Evolutionary conservation across 2,113 vertebrate genomes (phyloP), one percentile per base, ranked within the genome.

Genomic region (Salvelinus fontinalis): DNA sequence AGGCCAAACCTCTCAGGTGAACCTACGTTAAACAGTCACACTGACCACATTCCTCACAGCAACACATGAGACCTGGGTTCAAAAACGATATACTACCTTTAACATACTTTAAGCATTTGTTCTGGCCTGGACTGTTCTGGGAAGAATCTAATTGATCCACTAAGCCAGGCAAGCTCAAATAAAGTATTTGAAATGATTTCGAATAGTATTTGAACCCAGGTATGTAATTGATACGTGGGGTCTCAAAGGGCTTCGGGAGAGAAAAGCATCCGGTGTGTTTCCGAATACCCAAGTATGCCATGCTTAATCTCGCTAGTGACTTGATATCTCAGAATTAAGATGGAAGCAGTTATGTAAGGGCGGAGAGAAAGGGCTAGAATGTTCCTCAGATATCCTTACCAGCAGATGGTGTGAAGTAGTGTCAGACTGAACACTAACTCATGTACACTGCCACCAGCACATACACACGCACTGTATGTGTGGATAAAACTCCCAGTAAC

Each of bases 1-100:
- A 49, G 86, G 85, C 88, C 85, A 91, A 75, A 18, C 18, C 29
- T 67, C 66, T 31, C 59, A 62, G 26, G 26, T 66, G 64, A 13
- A 27, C 22, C 64, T 66, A 26, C 64, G 12, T 29, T 66, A 26
- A 26, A 66, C 64, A 66, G 64, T 22, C 22, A 24, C 20, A 64
- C 60, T 9, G 4, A 20, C 60, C 18, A 24, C 64, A 24, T 13
- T 22, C 24, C 22, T 6, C 22, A n/a, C 60, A 64, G 7, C 20
- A 22, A 22, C 60, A 26, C 60, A n/a, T 22, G 12, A 64, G 5
- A 64, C 20, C 20, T 64, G 24, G 60, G 11, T 64, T 54, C 51
- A 54, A 18, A n/a, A n/a, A n/a, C n/a, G n/a, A n/a, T n/a, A 54
- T 2, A 54, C 4, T 18, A 18, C 4, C 4, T 16, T 54, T 11